These are phyloP conservation scores for Tapera naevia DNA, from an alignment of 2,797 vertebrate genomes.

Conservation along the genomic window DNA sequence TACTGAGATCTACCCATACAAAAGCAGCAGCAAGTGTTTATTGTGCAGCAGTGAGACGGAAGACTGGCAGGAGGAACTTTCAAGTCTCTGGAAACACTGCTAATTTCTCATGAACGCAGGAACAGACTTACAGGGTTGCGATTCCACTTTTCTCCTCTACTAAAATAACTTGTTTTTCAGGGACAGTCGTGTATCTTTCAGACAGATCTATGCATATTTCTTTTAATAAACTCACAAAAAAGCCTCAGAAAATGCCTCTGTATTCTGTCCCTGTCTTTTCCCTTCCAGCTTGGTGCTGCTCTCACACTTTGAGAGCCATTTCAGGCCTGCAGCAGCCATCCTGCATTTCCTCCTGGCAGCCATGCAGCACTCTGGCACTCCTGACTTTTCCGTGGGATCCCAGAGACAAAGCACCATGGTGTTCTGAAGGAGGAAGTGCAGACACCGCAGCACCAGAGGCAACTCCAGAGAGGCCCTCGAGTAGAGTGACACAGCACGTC, in stretches of 20 bases:
- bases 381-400: not conserved
- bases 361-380: not conserved
- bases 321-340: not conserved
- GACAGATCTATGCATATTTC: not conserved
- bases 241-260: not conserved
- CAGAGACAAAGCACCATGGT: not conserved
- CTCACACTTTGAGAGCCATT: not conserved
- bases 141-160: not conserved
- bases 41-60: fast-evolving
- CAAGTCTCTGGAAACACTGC: not conserved
- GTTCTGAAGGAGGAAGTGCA: not conserved
- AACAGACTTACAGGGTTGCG: not conserved
- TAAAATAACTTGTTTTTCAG: conserved; percentile 14
- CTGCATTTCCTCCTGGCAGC: fast-evolving
- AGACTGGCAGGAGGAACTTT: not conserved
- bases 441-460: not conserved
- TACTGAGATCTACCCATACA: not conserved
- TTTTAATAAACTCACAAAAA: not conserved
- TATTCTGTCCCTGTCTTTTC: not conserved
- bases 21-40: not conserved
- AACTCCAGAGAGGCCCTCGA: too few relatives aligned
- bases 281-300: not conserved
- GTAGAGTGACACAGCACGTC: fast-evolving
- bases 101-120: not conserved
- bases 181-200: not conserved